Percentiles rank a stretch among this genome's conserved stretches.
Evolutionary conservation across 2,797 vertebrate genomes (phyloP).

Genomic region (Prionace glauca): DNA sequence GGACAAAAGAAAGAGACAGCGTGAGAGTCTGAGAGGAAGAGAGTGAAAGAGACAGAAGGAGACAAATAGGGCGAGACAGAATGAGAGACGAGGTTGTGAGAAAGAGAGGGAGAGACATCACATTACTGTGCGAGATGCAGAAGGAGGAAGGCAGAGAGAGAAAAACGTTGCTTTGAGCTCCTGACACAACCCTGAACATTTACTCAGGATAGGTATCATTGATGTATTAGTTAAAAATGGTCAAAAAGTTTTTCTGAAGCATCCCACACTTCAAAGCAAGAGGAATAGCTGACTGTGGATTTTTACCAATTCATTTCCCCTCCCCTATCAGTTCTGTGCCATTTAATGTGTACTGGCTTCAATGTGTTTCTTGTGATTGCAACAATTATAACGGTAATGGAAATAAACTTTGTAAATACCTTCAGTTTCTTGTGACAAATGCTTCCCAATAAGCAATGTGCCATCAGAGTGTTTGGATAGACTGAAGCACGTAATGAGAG

Average conservation of each 20-base stretch:
- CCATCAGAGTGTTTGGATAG: neutral
- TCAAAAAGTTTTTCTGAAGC: neutral
- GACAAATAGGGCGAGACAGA: neutral
- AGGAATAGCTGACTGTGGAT: neutral
- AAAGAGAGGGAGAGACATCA: neutral
- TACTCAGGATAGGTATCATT: neutral
- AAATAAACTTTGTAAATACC: neutral
- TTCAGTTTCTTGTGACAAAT: neutral
- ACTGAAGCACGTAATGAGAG: neutral
- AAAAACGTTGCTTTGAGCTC: neutral
- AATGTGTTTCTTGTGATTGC: neutral
- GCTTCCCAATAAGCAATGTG: neutral
- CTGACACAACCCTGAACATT: neutral
- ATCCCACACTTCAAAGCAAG: neutral
- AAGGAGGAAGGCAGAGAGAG: neutral
- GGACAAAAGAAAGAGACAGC: no score
- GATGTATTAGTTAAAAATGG: neutral
- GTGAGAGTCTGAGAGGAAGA: no score
- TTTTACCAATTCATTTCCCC: neutral
- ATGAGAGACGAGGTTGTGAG: no score
- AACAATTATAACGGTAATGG: neutral
- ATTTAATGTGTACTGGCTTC: neutral
- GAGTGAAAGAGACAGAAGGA: neutral
- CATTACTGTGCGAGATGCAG: no score
- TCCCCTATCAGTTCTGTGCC: neutral